Evolutionary conservation across 2,797 vertebrate species (phyloP).

Genomic region (Urocyon cinereoargenteus): DNA sequence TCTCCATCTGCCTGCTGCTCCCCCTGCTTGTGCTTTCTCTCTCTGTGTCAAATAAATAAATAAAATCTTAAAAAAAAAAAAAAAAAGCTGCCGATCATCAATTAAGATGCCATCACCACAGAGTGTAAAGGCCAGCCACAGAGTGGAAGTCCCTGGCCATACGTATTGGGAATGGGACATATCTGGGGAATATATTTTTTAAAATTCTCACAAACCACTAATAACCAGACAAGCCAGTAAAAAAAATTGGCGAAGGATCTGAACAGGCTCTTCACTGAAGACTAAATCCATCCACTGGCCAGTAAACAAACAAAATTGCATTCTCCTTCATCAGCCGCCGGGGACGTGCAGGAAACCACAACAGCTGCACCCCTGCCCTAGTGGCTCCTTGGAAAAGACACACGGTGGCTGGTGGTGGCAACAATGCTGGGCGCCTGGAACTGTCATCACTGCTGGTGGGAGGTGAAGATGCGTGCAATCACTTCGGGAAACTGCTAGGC

Average conservation of each 20-base stretch:
- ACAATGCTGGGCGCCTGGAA: rapidly evolving
- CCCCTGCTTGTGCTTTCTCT: too few species aligned
- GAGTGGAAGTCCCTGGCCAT: not conserved
- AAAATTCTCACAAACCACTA: not conserved
- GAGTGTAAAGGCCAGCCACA: not conserved
- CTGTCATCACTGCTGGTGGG: not conserved
- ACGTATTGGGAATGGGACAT: not conserved
- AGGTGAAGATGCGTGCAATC: too few species aligned
- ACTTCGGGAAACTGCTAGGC: not conserved
- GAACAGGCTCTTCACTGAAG: not conserved
- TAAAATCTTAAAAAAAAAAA: too few species aligned
- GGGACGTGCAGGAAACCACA: not conserved
- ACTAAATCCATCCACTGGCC: not conserved
- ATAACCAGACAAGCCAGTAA: not conserved
- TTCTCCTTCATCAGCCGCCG: rapidly evolving
- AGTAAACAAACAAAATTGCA: not conserved
- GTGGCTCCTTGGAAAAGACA: not conserved
- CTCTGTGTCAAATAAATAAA: too few species aligned
- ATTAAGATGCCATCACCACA: not conserved
- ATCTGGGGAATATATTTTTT: too few species aligned
- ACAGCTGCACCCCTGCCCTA: rapidly evolving
- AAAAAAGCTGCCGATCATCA: not conserved
- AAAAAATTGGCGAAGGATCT: not conserved
- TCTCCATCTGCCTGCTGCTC: too few species aligned
- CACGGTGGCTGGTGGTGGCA: rapidly evolving